These are phyloP conservation scores for Parotia lawesii DNA, from an alignment of 2,113 vertebrate species.

Conservation along the genomic window DNA sequence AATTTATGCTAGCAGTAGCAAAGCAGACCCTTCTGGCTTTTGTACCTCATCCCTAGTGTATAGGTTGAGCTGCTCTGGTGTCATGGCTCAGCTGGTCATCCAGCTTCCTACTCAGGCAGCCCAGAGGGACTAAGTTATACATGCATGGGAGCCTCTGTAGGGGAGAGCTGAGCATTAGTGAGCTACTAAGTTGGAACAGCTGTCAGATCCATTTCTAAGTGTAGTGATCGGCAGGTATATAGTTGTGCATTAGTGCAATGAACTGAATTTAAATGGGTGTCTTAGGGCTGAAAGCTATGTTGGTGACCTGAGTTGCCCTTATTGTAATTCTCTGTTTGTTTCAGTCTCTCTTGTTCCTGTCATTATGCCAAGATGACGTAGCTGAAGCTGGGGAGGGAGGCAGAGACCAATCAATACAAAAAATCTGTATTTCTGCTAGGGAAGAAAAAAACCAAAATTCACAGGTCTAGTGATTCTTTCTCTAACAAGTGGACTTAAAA, in stretches of 20 bases:
- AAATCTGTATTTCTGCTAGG: not conserved
- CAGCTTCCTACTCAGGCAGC: not conserved
- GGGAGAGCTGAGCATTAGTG: not conserved
- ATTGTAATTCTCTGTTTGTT: not conserved
- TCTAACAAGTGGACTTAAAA: not conserved
- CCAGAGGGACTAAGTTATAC: not conserved
- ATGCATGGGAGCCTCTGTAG: not conserved
- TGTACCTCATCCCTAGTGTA: not conserved
- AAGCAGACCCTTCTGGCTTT: not conserved
- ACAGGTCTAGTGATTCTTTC: not conserved
- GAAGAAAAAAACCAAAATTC: not conserved
- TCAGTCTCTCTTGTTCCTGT: not conserved
- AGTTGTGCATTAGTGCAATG: not conserved
- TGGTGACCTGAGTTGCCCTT: conserved; percentile 9
- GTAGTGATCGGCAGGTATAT: not conserved
- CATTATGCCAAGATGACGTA: not conserved
- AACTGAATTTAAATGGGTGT: conserved; percentile 10
- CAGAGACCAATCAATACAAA: not conserved
- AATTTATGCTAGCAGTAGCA: not conserved
- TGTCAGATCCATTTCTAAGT: not conserved
- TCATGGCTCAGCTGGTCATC: conserved; percentile 12
- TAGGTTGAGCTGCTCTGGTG: not conserved
- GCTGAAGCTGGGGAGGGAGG: not conserved
- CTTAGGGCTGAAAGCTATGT: not conserved
- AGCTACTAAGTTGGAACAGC: not conserved